Evolutionary conservation across 2,797 vertebrate genomes (phyloP), one percentile per base, ranked within the genome.

Genomic region (Lacerta bilineata): DNA sequence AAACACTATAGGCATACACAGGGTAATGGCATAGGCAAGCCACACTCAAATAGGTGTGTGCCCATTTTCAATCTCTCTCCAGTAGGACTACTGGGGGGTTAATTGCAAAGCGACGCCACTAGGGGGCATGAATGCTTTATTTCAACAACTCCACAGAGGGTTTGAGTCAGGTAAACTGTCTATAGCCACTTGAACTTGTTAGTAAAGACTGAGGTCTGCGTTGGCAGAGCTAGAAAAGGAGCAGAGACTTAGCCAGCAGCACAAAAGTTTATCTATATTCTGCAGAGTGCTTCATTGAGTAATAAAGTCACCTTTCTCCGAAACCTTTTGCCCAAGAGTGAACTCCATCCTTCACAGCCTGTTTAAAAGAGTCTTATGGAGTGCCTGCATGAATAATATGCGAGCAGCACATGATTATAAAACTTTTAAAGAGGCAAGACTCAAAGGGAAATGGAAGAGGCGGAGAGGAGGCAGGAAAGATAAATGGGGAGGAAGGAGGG

Each of bases 271-370:
- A 93, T 95, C 93, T 94, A 89, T 94, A 94, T 94, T 94, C 95
- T 92, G 85, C 83, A 89, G 92, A 91, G 83, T 76, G 5, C 9
- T 33, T 85, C 84, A 55, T 23, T 85, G 71, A 92, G 83, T 93
- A 94, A 94, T 94, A 94, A 93, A 94, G 90, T 94, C 93, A 93
- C 94, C 93, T 95, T 93, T 86, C 88, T 88, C 72, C 25, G 92
- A 94, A 95, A 95, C 93, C 91, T 95, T 88, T 92, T 93, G 93
- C 91, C 93, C 93, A 91, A 90, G 90, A 94, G 77, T 94, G 93
- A 95, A 94, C 93, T 94, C 59, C 0, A 82, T 93, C 92, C 90
- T 91, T 93, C 9, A 0, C 87, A 90, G 89, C 23, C 27, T 90
- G 89, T 92, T 94, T 94, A 91, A 95, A 88, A 92, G 90, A 91